Conservation (phyloP, 1,140 invertebrate species). For the Sycophila sp. region DNA sequence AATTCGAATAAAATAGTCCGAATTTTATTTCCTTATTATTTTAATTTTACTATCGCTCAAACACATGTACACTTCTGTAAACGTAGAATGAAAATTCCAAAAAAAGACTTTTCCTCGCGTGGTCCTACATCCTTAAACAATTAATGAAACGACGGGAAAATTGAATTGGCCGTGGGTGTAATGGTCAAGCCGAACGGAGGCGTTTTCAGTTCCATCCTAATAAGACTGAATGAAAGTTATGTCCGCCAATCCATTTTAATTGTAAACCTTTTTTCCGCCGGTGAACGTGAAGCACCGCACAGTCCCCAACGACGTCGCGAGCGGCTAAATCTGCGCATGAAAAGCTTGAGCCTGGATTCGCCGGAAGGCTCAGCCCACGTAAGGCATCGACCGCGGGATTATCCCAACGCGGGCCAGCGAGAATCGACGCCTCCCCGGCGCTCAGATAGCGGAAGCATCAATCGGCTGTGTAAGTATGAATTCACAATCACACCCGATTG, state of each 20-base stretch:
- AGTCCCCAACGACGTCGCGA: conserved; percentile 87
- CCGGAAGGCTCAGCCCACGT: conserved; percentile 90
- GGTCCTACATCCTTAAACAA: too few species aligned
- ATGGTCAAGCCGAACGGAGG: too few species aligned
- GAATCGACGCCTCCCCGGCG: conserved; percentile 66
- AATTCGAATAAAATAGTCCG: too few species aligned
- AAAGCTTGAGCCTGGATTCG: conserved; percentile 95
- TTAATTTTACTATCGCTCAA: too few species aligned
- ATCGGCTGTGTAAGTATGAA: conserved; percentile 61
- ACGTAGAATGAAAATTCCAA: too few species aligned
- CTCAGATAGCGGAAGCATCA: conserved; percentile 71
- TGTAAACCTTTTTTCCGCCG: neutral
- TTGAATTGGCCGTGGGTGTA: too few species aligned
- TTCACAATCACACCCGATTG: neutral
- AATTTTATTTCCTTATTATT: too few species aligned
- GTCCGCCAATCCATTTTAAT: neutral
- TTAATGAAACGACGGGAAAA: too few species aligned
- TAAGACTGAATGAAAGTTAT: too few species aligned
- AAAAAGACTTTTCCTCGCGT: too few species aligned
- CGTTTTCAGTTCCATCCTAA: too few species aligned
- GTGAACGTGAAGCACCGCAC: conserved; percentile 83
- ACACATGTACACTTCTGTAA: too few species aligned
- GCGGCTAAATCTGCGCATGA: conserved; percentile 96
- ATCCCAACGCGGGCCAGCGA: conserved; percentile 64
- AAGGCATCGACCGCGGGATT: conserved; percentile 74